Evolutionary conservation across 92 coral and sea anemone species (phyloP).

Genomic region (Metridium senile): DNA sequence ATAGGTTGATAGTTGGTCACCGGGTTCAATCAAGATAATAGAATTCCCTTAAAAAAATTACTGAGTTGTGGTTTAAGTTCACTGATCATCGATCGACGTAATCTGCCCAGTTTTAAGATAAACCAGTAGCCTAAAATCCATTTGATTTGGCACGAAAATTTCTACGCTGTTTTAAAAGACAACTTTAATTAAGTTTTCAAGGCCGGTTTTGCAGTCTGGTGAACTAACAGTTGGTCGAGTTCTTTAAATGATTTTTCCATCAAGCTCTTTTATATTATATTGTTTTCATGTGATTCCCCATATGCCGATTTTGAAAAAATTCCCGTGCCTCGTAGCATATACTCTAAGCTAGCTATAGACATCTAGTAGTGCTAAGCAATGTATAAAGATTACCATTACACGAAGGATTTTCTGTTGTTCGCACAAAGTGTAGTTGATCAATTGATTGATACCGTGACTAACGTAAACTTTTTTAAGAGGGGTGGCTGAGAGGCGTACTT

Average conservation of each 20-base stretch:
- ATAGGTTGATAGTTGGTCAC: neutral
- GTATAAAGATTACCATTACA: too few relatives aligned
- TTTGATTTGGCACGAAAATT: neutral
- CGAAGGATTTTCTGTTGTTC: neutral
- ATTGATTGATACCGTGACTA: slow-evolving; percentile 25
- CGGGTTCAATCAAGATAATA: neutral
- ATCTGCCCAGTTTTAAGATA: slow-evolving; percentile 18
- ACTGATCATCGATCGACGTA: neutral
- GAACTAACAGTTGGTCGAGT: neutral
- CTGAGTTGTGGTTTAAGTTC: neutral
- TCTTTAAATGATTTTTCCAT: slow-evolving; percentile 9
- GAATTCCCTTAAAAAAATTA: neutral
- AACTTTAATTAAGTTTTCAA: slow-evolving; percentile 1
- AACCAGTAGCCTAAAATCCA: neutral
- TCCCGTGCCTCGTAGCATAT: neutral
- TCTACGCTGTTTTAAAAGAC: neutral
- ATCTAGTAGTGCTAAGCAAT: too few relatives aligned
- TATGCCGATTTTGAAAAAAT: neutral
- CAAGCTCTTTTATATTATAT: neutral
- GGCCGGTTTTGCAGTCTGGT: neutral
- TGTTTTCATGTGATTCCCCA: neutral
- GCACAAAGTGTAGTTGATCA: neutral
- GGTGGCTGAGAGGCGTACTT: slow-evolving; percentile 27
- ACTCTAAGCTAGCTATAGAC: too few relatives aligned
- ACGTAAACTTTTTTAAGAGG: slow-evolving; percentile 1